phyloP scores from a whole-genome alignment of 2,888 invertebrate species.

The Synergus laeviventris region DNA sequence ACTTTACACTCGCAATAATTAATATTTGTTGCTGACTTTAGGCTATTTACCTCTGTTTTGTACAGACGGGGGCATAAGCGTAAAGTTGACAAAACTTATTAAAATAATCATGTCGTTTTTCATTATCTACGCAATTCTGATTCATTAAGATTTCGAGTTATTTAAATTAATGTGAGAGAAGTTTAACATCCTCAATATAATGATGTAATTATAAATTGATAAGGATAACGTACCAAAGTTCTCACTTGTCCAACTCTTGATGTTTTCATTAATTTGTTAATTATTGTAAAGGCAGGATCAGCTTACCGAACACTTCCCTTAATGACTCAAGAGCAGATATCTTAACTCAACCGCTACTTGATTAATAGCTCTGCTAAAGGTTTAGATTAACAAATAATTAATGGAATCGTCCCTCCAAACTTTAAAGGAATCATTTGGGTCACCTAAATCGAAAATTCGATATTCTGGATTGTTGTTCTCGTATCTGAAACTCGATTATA shows the following conservation, averaged over 20 bases:
- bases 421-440: conserved; percentile 9
- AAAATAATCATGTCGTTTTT: too few relatives aligned
- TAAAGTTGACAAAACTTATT: too few relatives aligned
- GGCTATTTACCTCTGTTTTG: too few relatives aligned
- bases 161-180: too few relatives aligned
- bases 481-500: background rate
- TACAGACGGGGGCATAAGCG: too few relatives aligned
- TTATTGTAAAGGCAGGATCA: conserved; percentile 18
- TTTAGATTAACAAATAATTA: conserved; percentile 21
- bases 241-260: background rate
- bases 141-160: too few relatives aligned
- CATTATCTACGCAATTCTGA: too few relatives aligned
- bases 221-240: too few relatives aligned
- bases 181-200: too few relatives aligned
- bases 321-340: conserved; percentile 12
- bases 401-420: conserved; percentile 1
- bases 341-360: background rate
- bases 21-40: too few relatives aligned
- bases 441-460: conserved; percentile 18
- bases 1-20: too few relatives aligned
- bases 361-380: conserved; percentile 3
- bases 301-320: conserved; percentile 6
- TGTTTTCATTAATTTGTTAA: conserved; percentile 13
- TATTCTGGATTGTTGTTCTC: background rate
- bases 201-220: too few relatives aligned